These are phyloP conservation scores for Phyllotreta striolata DNA, from an alignment of 2,888 invertebrate genomes.

Conservation along the genomic window DNA sequence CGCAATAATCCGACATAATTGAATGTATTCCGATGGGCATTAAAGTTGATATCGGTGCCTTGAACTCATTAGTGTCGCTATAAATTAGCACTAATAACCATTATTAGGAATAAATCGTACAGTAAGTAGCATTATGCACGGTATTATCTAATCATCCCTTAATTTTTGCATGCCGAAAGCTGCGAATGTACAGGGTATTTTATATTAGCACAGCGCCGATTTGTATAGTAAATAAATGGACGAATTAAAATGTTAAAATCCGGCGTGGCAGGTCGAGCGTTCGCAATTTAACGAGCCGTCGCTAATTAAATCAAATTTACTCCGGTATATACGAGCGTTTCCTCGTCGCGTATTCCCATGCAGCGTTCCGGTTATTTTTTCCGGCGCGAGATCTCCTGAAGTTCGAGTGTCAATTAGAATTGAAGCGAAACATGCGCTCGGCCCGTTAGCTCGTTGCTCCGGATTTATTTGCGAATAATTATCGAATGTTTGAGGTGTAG, in stretches of 20 bases:
- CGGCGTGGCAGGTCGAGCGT: too few species aligned
- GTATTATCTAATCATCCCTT: background rate
- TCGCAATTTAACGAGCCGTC: too few species aligned
- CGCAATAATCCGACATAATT: constrained; percentile 38
- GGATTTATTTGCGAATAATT: constrained; percentile 31
- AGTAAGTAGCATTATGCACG: constrained; percentile 43
- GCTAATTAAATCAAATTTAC: constrained; percentile 35
- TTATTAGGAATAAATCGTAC: constrained; percentile 49
- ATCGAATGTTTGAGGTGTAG: background rate
- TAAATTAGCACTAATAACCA: constrained; percentile 51
- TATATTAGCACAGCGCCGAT: too few species aligned
- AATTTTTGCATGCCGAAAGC: too few species aligned
- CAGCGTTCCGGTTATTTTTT: constrained; percentile 26
- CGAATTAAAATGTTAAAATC: too few species aligned
- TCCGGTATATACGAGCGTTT: constrained; percentile 16
- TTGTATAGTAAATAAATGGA: too few species aligned
- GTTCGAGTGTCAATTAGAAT: constrained; percentile 35
- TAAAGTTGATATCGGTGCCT: constrained; percentile 48
- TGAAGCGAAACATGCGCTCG: constrained; percentile 30
- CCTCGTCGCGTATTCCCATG: constrained; percentile 30
- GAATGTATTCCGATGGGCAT: constrained; percentile 37
- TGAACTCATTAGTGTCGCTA: constrained; percentile 50
- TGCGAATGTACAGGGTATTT: too few species aligned
- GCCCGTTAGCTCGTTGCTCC: constrained; percentile 17
- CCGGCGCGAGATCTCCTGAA: constrained; percentile 29